Evolutionary conservation across 1,140 invertebrate genomes (phyloP).

Genomic region (Cylas formicarius): DNA sequence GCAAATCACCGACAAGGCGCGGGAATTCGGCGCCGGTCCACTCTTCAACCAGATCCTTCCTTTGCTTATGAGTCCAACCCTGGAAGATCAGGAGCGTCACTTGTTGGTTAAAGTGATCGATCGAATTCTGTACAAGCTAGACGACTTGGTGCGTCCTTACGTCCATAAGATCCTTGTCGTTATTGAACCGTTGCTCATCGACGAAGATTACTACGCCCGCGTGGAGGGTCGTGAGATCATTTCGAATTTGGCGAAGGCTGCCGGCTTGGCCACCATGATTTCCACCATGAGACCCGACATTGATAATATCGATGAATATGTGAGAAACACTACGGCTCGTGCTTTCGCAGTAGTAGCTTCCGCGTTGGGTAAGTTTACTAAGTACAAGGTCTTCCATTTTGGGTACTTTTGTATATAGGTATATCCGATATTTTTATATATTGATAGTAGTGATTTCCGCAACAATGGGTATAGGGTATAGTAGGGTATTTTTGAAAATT

Average conservation of each 20-base stretch:
- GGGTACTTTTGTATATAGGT: neutral
- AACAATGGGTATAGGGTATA: too few relatives aligned
- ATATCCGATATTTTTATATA: too few relatives aligned
- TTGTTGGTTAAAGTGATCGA: slow-evolving; percentile 99
- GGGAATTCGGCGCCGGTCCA: slow-evolving; percentile 96
- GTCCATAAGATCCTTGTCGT: slow-evolving; percentile 99
- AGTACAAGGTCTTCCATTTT: neutral
- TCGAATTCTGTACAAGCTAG: slow-evolving; percentile 95
- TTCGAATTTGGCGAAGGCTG: slow-evolving; percentile 98
- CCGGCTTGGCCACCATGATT: slow-evolving; percentile 99
- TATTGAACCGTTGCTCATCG: slow-evolving; percentile 97
- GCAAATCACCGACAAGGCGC: slow-evolving; percentile 97
- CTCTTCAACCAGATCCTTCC: slow-evolving; percentile 99
- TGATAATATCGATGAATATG: slow-evolving; percentile 99
- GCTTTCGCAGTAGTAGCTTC: slow-evolving; percentile 99
- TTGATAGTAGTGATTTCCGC: too few relatives aligned
- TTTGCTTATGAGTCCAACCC: slow-evolving; percentile 95
- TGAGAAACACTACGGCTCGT: slow-evolving; percentile 96
- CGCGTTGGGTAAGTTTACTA: slow-evolving; percentile 53
- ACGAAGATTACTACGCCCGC: slow-evolving; percentile 99
- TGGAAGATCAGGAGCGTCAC: slow-evolving; percentile 99
- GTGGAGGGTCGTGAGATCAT: slow-evolving; percentile 99
- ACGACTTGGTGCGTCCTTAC: slow-evolving; percentile 97
- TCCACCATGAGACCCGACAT: slow-evolving; percentile 99
- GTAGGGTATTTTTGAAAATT: too few relatives aligned